Conservation (phyloP, 2,797 vertebrate genomes). For the Fratercula arctica region DNA sequence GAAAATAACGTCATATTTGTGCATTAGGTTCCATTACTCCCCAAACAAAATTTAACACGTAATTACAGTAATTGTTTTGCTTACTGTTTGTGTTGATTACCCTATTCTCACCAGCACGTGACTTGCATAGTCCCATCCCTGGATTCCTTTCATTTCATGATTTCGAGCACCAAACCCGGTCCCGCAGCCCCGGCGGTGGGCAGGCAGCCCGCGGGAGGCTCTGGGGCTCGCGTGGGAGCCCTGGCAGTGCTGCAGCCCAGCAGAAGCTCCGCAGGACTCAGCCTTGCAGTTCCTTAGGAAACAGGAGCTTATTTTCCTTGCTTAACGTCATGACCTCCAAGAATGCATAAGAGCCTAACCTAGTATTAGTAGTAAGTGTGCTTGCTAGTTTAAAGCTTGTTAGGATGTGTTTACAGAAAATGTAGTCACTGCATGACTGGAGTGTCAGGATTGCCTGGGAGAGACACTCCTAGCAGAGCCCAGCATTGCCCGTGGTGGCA, state of each 20-base stretch:
- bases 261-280: not conserved
- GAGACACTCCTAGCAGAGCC: not conserved
- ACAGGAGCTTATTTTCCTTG: slow-evolving; percentile 1
- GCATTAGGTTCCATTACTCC: slow-evolving; percentile 56
- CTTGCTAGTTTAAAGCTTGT: not conserved
- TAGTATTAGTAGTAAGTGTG: not conserved
- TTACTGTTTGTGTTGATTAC: slow-evolving; percentile 33
- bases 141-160: slow-evolving; percentile 4
- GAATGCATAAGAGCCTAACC: not conserved
- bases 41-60: slow-evolving; percentile 39
- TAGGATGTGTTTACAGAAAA: slow-evolving; percentile 2
- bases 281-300: not conserved
- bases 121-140: not conserved
- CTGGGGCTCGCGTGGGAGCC: accelerated
- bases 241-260: not conserved
- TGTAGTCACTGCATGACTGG: not conserved
- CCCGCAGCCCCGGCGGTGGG: accelerated
- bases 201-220: accelerated
- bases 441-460: not conserved
- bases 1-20: slow-evolving; percentile 60
- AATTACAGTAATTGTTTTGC: slow-evolving; percentile 65
- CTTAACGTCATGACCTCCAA: not conserved
- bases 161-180: not conserved
- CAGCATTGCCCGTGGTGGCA: not conserved
- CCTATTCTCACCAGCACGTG: slow-evolving; percentile 4